Conservation (phyloP, 2,888 invertebrate genomes). For the Allophyes oxyacanthae region DNA sequence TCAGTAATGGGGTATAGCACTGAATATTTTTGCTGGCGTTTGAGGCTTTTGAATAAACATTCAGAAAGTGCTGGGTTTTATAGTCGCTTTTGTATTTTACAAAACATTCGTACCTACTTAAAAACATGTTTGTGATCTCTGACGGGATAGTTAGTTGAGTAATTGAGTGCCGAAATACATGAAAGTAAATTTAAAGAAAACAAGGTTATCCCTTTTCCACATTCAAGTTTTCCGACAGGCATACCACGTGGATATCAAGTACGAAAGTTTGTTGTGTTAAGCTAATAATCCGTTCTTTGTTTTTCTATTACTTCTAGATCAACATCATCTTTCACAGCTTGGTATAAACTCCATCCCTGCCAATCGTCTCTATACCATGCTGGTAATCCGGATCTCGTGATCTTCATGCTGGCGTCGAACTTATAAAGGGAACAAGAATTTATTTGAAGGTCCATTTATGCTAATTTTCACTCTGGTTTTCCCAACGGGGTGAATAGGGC, state of each 20-base stretch:
- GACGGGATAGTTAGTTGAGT: no score
- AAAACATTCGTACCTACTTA: background rate
- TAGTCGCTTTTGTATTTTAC: constrained; percentile 14
- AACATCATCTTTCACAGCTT: no score
- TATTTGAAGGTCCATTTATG: constrained; percentile 11
- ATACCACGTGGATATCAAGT: background rate
- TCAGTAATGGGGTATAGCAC: constrained; percentile 47
- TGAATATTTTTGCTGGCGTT: constrained; percentile 36
- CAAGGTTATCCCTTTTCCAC: no score
- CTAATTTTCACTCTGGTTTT: constrained; percentile 15
- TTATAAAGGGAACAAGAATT: constrained; percentile 1
- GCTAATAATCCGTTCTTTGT: background rate
- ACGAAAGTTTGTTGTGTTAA: no score
- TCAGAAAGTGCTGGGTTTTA: constrained; percentile 39
- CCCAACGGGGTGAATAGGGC: constrained; percentile 17
- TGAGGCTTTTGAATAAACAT: constrained; percentile 44
- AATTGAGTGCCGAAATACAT: no score
- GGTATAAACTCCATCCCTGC: no score
- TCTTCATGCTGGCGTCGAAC: no score
- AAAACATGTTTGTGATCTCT: no score
- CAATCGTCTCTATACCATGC: no score
- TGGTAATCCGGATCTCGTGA: no score
- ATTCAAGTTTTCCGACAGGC: no score
- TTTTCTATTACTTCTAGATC: background rate
- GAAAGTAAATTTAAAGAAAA: no score